Evolutionary conservation across 2,797 vertebrate genomes (phyloP).

Genomic region (Lacerta viridis): DNA sequence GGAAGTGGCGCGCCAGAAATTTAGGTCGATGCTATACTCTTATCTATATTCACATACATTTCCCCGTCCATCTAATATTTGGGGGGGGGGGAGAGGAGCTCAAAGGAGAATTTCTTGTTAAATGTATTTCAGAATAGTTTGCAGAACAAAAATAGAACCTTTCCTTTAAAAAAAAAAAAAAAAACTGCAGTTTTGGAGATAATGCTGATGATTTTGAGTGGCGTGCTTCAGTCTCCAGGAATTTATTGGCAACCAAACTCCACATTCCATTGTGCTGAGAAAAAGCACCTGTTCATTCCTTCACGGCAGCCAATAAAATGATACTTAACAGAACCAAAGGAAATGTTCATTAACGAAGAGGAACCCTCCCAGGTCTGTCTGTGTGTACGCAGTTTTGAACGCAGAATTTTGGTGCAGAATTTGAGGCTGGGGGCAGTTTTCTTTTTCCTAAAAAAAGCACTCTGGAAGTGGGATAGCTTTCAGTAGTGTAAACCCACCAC

Average conservation of each 20-base stretch:
- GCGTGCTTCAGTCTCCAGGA: background rate
- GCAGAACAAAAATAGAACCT: background rate
- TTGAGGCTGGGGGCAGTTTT: background rate
- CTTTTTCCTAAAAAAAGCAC: too few species aligned
- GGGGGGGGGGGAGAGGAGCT: accelerated
- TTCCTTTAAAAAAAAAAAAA: background rate
- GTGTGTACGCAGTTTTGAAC: too few species aligned
- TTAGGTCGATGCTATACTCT: background rate
- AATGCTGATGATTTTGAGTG: background rate
- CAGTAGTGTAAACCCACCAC: background rate
- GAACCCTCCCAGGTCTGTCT: background rate
- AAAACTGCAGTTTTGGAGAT: background rate
- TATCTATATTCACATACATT: background rate
- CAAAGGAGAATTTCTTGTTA: background rate
- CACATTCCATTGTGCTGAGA: background rate
- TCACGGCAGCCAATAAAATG: background rate
- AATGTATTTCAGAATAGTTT: background rate
- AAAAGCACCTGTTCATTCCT: too few species aligned
- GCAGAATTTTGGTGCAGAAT: background rate
- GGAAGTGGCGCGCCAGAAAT: background rate
- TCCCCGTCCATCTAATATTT: background rate
- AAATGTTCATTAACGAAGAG: background rate
- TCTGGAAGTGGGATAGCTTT: background rate
- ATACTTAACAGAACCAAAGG: background rate
- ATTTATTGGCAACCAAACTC: background rate